Conservation (phyloP, 2,888 invertebrate species). For the Troglohyphantes excavatus region DNA sequence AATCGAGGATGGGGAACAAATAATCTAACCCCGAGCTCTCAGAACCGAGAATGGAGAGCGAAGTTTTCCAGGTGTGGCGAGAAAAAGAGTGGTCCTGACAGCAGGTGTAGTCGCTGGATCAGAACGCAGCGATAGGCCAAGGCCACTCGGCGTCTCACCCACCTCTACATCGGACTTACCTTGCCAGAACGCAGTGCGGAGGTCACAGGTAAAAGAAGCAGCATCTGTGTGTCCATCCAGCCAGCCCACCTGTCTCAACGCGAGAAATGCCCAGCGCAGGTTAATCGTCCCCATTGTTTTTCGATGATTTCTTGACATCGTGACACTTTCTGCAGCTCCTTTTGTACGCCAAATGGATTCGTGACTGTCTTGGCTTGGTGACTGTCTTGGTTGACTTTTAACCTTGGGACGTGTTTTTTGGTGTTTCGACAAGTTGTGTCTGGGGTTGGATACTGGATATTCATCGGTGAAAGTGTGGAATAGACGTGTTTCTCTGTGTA, state of each 20-base stretch:
- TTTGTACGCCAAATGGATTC: slow-evolving; percentile 18
- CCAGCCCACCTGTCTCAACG: neutral
- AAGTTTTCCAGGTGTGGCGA: slow-evolving; percentile 23
- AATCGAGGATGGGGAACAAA: neutral
- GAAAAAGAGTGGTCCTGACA: slow-evolving; percentile 49
- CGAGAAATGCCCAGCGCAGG: neutral
- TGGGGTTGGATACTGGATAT: no score
- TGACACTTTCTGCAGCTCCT: no score
- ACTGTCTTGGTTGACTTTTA: no score
- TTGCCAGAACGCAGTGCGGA: slow-evolving; percentile 63
- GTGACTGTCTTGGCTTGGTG: neutral
- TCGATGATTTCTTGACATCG: no score
- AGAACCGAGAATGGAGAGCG: slow-evolving; percentile 1
- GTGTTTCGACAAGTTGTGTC: no score
- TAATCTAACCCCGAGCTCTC: neutral
- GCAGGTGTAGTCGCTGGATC: slow-evolving; percentile 78
- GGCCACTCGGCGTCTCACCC: slow-evolving; percentile 74
- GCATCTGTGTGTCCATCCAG: slow-evolving; percentile 21
- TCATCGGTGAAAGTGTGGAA: no score
- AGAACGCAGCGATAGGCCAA: slow-evolving; percentile 79
- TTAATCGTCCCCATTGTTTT: no score
- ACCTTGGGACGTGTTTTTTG: no score
- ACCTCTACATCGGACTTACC: slow-evolving; percentile 72
- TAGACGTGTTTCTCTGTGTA: no score
- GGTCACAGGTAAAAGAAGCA: slow-evolving; percentile 59